Evolutionary conservation across 2,797 vertebrate genomes (phyloP).

Genomic region (Anguilla megastoma): DNA sequence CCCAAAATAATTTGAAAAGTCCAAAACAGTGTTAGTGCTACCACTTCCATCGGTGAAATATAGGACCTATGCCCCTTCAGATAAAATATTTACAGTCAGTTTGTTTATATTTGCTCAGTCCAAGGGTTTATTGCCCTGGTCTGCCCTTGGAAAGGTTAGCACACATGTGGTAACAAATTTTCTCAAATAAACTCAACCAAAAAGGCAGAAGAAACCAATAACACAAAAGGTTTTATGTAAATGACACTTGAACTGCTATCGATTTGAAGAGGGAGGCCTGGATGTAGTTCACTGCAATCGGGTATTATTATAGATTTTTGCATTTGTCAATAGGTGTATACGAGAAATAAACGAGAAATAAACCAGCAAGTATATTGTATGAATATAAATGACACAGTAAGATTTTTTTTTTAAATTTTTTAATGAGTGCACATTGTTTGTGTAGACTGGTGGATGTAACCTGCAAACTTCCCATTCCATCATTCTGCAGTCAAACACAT

Average conservation of each 20-base stretch:
- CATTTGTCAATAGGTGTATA: neutral
- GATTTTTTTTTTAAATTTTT: neutral
- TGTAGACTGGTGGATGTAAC: neutral
- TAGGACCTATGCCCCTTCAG: neutral
- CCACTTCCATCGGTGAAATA: neutral
- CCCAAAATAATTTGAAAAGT: too few species aligned
- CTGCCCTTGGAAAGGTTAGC: conserved; percentile 80
- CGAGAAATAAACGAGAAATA: neutral
- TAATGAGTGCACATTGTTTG: neutral
- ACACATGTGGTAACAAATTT: conserved; percentile 82
- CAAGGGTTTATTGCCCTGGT: conserved; percentile 81
- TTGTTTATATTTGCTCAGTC: conserved; percentile 84
- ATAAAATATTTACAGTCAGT: conserved; percentile 71
- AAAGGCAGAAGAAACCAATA: conserved; percentile 21
- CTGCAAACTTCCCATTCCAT: neutral
- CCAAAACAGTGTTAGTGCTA: conserved; percentile 3
- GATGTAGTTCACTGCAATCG: neutral
- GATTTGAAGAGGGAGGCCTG: neutral
- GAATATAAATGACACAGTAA: neutral
- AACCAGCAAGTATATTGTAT: neutral
- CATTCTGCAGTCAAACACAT: neutral
- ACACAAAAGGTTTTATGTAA: conserved; percentile 16
- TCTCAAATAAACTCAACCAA: conserved; percentile 75
- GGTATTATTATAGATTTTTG: neutral
- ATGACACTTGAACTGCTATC: conserved; percentile 18